phyloP scores from a whole-genome alignment of 2,797 vertebrate species.

The Microhierax caerulescens region DNA sequence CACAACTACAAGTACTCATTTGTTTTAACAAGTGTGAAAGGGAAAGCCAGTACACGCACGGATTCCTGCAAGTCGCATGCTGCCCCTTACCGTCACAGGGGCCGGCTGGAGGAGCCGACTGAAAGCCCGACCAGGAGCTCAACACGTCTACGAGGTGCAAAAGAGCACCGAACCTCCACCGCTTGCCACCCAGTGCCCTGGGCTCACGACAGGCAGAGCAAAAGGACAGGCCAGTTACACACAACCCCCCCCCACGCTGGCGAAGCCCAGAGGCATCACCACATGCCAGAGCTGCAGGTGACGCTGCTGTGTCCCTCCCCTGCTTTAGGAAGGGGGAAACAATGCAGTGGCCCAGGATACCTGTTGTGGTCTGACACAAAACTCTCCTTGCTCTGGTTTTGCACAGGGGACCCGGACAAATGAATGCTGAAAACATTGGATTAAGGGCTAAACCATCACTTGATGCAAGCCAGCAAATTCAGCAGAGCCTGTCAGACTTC shows the following conservation, averaged over 20 bases:
- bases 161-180: background rate
- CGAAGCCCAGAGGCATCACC: background rate
- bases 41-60: background rate
- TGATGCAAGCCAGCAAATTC: background rate
- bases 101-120: background rate
- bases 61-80: background rate
- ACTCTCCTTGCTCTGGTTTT: background rate
- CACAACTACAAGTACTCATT: too few relatives aligned
- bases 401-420: background rate
- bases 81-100: fast-evolving
- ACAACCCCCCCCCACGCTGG: fast-evolving
- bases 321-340: background rate
- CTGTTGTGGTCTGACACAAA: background rate
- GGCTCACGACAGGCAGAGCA: background rate
- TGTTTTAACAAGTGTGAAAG: background rate
- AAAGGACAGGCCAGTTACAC: background rate
- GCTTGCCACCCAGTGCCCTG: background rate
- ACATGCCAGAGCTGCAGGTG: background rate
- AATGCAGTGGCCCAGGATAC: fast-evolving
- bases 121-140: background rate
- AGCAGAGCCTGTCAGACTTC: background rate
- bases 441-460: background rate
- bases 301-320: background rate
- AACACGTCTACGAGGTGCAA: fast-evolving
- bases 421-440: fast-evolving